Conservation (phyloP, 2,113 vertebrate species). For the Nothobranchius kuhntae region DNA sequence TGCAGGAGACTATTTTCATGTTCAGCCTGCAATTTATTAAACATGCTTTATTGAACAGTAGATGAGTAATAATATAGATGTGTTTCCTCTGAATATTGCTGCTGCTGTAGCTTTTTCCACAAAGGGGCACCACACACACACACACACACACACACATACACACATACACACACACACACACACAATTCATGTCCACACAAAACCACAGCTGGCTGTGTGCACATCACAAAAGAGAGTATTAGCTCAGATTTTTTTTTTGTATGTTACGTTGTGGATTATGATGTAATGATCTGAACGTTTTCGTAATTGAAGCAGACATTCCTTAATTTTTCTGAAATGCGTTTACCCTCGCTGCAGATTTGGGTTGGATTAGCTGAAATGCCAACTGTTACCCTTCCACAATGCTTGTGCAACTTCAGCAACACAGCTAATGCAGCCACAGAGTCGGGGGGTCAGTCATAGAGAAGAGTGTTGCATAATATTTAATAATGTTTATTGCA, state of each 20-base stretch:
- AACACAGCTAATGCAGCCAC: slow-evolving; percentile 48
- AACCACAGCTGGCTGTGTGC: slow-evolving; percentile 36
- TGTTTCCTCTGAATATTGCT: not conserved
- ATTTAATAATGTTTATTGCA: slow-evolving; percentile 69
- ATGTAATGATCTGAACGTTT: slow-evolving; percentile 72
- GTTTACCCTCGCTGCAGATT: slow-evolving; percentile 45
- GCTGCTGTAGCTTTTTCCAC: not conserved
- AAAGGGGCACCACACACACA: slow-evolving; percentile 5
- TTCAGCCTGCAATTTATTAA: no score
- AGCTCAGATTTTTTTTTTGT: slow-evolving; percentile 53
- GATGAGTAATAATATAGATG: not conserved
- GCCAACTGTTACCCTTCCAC: slow-evolving; percentile 70
- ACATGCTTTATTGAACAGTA: no score
- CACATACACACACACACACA: not conserved
- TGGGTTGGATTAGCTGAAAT: slow-evolving; percentile 71
- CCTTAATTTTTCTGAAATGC: slow-evolving; percentile 44
- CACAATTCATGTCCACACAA: slow-evolving; percentile 12
- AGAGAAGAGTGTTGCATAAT: slow-evolving; percentile 62
- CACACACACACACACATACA: not conserved
- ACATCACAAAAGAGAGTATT: slow-evolving; percentile 48
- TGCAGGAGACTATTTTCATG: no score
- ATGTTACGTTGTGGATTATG: slow-evolving; percentile 59
- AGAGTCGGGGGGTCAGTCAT: slow-evolving; percentile 34
- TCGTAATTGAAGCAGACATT: slow-evolving; percentile 72
- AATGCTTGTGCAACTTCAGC: slow-evolving; percentile 72